A percentile compares a stretch with the other conserved stretches of the same genome.
Conservation (phyloP, 1,140 invertebrate genomes). For the Odontomachus brunneus region DNA sequence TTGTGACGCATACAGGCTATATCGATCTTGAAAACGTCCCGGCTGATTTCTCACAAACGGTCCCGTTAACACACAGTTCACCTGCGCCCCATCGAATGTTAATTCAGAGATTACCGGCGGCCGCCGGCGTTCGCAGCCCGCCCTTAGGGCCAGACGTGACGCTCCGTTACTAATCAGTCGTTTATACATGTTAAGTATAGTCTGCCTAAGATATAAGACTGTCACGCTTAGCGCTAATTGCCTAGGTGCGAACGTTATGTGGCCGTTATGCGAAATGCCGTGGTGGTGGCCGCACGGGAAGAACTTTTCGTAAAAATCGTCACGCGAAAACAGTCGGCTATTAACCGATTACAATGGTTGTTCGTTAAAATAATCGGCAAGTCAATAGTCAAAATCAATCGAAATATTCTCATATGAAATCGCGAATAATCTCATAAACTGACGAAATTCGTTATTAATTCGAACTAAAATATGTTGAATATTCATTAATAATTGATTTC, state of each 20-base stretch:
- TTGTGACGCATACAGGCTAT: conserved; percentile 36
- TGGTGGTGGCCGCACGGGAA: too few species aligned
- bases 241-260: neutral
- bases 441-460: too few species aligned
- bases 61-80: neutral
- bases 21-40: conserved; percentile 36
- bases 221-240: neutral
- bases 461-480: too few species aligned
- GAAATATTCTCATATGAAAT: too few species aligned
- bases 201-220: neutral
- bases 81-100: neutral
- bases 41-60: neutral
- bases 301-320: too few species aligned
- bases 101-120: conserved; percentile 7
- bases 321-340: too few species aligned
- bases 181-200: neutral
- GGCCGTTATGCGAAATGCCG: neutral
- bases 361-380: too few species aligned
- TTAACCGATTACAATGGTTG: too few species aligned
- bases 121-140: too few species aligned
- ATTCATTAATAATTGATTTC: too few species aligned
- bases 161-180: neutral
- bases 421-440: too few species aligned
- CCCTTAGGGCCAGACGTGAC: neutral
- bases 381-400: too few species aligned